phyloP scores from a whole-genome alignment of 2,888 invertebrate species.

The Phortica okadai region DNA sequence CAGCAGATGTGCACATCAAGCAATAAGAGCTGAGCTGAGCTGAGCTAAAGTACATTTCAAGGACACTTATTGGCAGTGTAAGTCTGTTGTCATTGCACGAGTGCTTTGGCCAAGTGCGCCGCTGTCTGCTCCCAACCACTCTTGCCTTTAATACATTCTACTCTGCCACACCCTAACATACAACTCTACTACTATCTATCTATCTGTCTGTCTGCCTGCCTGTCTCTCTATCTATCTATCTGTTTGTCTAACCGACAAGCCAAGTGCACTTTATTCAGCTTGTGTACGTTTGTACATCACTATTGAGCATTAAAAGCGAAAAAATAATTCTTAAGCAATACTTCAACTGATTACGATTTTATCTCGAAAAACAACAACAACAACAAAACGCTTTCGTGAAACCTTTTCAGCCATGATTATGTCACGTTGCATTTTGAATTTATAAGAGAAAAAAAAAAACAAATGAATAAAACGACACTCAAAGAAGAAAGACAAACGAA shows the following conservation, averaged over 20 bases:
- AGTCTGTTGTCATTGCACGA: conserved; percentile 29
- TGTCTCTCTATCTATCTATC: not conserved
- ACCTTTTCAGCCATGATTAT: conserved; percentile 35
- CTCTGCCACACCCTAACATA: conserved; percentile 40
- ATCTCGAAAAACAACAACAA: conserved; percentile 49
- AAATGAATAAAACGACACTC: conserved; percentile 47
- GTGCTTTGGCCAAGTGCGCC: conserved; percentile 10
- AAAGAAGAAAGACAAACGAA: conserved; percentile 40
- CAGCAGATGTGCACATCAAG: not conserved
- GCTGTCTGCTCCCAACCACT: conserved; percentile 21
- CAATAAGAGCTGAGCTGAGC: conserved; percentile 4
- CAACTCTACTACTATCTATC: not conserved
- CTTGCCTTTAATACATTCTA: too few species aligned
- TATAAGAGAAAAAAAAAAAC: conserved; percentile 36
- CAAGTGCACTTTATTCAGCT: conserved; percentile 66
- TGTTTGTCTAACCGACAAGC: conserved; percentile 14
- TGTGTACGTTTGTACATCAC: conserved; percentile 57
- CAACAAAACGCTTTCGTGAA: too few species aligned
- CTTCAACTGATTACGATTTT: conserved; percentile 62
- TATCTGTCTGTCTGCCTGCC: not conserved
- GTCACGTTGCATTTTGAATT: conserved; percentile 43
- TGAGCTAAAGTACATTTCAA: conserved; percentile 58
- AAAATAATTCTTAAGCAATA: conserved; percentile 60
- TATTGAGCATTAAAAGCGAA: conserved; percentile 49
- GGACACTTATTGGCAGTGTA: conserved; percentile 61